These are phyloP conservation scores for Rhinogobio ventralis DNA, from an alignment of 2,797 vertebrate genomes.

Conservation along the genomic window DNA sequence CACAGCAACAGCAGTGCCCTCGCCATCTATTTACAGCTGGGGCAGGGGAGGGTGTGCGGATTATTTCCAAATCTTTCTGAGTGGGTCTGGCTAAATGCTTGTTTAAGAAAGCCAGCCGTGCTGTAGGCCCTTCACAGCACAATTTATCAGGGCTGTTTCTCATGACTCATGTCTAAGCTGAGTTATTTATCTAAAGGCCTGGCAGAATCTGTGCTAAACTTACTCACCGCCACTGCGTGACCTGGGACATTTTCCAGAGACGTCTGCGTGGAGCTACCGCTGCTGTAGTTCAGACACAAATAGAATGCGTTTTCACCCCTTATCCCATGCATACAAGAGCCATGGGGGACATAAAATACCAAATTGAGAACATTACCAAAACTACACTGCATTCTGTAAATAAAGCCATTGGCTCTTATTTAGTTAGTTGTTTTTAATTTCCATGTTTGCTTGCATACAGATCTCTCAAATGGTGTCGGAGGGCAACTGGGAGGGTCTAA, in stretches of 20 bases:
- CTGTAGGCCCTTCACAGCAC: background rate
- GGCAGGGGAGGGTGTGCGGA: conserved; percentile 22
- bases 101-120: conserved; percentile 32
- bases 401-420: background rate
- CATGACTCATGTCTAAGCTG: conserved; percentile 42
- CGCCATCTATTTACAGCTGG: conserved; percentile 47
- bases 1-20: conserved; percentile 29
- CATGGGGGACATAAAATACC: conserved; percentile 3
- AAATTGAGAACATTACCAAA: conserved; percentile 20
- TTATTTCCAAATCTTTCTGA: conserved; percentile 44
- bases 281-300: conserved; percentile 9
- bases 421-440: background rate
- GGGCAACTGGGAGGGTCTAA: conserved; percentile 84
- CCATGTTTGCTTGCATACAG: conserved; percentile 67
- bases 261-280: background rate
- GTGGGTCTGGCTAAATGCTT: conserved; percentile 38
- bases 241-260: conserved; percentile 26
- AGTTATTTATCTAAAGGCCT: conserved; percentile 39
- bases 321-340: background rate
- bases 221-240: conserved; percentile 19
- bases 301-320: background rate
- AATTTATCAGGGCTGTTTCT: conserved; percentile 43
- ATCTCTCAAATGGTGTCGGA: conserved; percentile 93
- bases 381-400: background rate
- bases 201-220: conserved; percentile 38